Evolutionary conservation across 1,140 invertebrate genomes (phyloP).

Genomic region (Drosophila varians): DNA sequence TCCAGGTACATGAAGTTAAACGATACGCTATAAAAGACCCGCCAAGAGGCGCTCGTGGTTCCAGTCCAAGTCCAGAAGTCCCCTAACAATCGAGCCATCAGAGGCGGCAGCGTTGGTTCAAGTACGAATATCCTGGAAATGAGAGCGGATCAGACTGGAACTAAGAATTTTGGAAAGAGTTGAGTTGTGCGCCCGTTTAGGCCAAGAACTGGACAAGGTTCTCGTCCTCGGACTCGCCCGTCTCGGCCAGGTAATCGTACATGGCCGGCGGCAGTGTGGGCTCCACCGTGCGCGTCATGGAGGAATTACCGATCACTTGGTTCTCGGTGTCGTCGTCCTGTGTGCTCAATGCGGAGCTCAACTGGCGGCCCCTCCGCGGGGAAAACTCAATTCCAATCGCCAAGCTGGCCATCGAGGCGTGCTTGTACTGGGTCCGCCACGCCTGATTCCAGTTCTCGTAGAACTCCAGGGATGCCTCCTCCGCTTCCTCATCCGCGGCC

Average conservation of each 20-base stretch:
- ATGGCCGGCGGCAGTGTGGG: too few relatives aligned
- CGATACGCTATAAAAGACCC: conserved; percentile 30
- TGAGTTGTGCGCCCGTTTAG: not conserved
- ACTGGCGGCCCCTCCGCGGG: not conserved
- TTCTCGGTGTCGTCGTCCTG: conserved; percentile 31
- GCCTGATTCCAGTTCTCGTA: conserved; percentile 31
- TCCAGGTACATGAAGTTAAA: conserved; percentile 2
- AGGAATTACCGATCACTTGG: conserved; percentile 26
- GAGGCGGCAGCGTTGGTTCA: conserved; percentile 42
- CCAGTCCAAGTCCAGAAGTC: conserved; percentile 5
- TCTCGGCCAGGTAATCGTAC: not conserved
- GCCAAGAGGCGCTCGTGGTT: not conserved
- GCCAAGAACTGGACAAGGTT: conserved; percentile 2
- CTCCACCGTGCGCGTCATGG: not conserved
- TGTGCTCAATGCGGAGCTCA: not conserved
- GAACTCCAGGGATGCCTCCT: conserved; percentile 30
- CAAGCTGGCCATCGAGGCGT: conserved; percentile 11
- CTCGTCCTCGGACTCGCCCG: conserved; percentile 35
- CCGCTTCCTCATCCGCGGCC: not conserved
- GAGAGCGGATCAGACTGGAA: not conserved
- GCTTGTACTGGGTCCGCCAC: conserved; percentile 36
- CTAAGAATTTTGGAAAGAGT: not conserved
- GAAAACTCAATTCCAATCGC: conserved; percentile 38
- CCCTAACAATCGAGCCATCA: conserved; percentile 3
- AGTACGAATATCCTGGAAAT: conserved; percentile 16